Evolutionary conservation across 37 sponge, comb jelly and placozoan species (phyloP).

Genomic region (Chondrilla cf. caribensis): DNA sequence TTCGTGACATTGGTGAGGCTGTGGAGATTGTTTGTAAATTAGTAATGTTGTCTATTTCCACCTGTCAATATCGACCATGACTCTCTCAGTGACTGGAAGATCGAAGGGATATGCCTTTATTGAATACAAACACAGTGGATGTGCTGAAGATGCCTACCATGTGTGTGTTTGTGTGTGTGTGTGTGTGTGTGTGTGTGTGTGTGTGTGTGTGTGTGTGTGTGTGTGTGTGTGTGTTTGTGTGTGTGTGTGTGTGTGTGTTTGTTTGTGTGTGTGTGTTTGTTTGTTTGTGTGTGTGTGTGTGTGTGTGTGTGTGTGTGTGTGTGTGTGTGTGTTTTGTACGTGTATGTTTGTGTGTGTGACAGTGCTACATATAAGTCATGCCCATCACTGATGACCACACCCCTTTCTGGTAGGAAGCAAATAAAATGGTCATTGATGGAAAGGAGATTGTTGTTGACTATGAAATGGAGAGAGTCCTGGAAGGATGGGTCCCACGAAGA

Average conservation of each 20-base stretch:
- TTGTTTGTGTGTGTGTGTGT: too few species aligned
- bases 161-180: slow-evolving; percentile 30
- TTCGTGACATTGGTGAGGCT: slow-evolving; percentile 82
- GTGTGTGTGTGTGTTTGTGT: too few species aligned
- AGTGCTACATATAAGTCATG: too few species aligned
- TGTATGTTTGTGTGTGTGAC: too few species aligned
- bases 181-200: background rate
- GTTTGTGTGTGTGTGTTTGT: too few species aligned
- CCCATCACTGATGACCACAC: background rate
- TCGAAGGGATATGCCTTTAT: slow-evolving; percentile 90
- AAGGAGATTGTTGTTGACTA: slow-evolving; percentile 76
- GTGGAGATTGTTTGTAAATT: background rate
- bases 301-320: too few species aligned
- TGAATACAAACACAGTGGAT: slow-evolving; percentile 52
- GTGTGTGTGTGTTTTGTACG: too few species aligned
- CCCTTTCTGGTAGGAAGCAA: slow-evolving; percentile 31
- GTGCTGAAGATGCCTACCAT: slow-evolving; percentile 61
- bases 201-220: slow-evolving; percentile 19
- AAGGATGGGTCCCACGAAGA: slow-evolving; percentile 92
- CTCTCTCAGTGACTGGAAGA: slow-evolving; percentile 71
- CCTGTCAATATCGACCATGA: too few species aligned
- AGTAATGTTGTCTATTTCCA: too few species aligned
- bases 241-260: too few species aligned
- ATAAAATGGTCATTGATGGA: slow-evolving; percentile 62
- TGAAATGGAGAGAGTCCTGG: slow-evolving; percentile 74